These are phyloP conservation scores for Syngnathus typhle DNA, from an alignment of 2,113 vertebrate species.

Conservation along the genomic window DNA sequence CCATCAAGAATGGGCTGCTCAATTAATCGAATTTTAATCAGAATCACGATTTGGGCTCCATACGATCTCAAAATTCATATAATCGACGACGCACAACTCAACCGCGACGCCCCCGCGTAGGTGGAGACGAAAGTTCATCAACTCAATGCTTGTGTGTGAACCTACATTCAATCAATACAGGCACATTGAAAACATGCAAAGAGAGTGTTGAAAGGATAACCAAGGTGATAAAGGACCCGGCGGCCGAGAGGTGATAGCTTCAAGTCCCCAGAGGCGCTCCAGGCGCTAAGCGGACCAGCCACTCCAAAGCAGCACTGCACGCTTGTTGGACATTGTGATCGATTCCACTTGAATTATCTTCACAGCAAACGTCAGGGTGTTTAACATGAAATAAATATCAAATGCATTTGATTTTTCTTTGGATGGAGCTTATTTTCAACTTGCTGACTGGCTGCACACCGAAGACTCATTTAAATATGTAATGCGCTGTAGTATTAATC, in stretches of 20 bases:
- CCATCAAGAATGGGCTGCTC: too few species aligned
- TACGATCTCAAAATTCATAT: too few species aligned
- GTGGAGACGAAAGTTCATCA: too few species aligned
- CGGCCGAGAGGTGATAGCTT: constrained; percentile 9
- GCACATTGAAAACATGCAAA: constrained; percentile 1
- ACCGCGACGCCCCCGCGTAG: too few species aligned
- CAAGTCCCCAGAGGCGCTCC: constrained; percentile 16
- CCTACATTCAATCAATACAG: constrained; percentile 4
- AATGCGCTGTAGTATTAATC: neutral
- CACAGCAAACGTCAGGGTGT: constrained; percentile 9
- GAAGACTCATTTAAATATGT: neutral
- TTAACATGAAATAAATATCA: constrained; percentile 1
- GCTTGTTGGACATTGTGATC: constrained; percentile 21
- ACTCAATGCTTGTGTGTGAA: neutral
- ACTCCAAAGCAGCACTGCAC: constrained; percentile 12
- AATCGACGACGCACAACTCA: too few species aligned
- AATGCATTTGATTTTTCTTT: constrained; percentile 3
- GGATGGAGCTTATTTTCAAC: neutral
- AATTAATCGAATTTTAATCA: too few species aligned
- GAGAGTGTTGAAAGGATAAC: constrained; percentile 21
- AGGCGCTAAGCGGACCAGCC: neutral
- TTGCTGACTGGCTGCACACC: neutral
- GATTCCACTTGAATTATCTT: constrained; percentile 15
- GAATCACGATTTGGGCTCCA: too few species aligned
- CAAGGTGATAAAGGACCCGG: constrained; percentile 15